phyloP scores from a whole-genome alignment of 1,140 invertebrate genomes.

The Bicyclus anynana region DNA sequence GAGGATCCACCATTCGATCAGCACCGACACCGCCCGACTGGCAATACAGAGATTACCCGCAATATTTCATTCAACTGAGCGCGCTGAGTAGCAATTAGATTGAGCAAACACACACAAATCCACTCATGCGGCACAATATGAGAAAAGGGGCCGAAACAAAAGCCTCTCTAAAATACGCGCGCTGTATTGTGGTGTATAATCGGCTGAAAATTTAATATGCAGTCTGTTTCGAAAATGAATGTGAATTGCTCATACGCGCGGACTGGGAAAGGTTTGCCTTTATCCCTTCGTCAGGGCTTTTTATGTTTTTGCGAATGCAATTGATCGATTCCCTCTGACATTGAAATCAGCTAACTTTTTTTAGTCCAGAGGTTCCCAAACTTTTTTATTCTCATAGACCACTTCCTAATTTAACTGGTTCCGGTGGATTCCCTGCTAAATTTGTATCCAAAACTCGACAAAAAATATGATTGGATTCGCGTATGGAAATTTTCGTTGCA shows the following conservation, averaged over 20 bases:
- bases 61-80: slow-evolving; percentile 53
- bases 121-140: slow-evolving; percentile 64
- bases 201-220: slow-evolving; percentile 29
- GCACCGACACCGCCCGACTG: neutral
- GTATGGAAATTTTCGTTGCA: too few relatives aligned
- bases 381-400: too few relatives aligned
- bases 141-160: slow-evolving; percentile 49
- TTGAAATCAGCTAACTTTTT: neutral
- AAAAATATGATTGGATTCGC: too few relatives aligned
- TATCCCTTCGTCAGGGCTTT: neutral
- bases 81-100: slow-evolving; percentile 71
- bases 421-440: too few relatives aligned
- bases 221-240: slow-evolving; percentile 21
- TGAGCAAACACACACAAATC: slow-evolving; percentile 52
- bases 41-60: slow-evolving; percentile 3
- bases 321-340: neutral
- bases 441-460: too few relatives aligned
- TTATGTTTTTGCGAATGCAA: neutral
- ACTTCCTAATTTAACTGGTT: too few relatives aligned
- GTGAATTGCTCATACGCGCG: neutral
- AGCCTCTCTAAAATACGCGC: slow-evolving; percentile 28
- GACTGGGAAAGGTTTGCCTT: neutral
- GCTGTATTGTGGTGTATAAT: slow-evolving; percentile 29
- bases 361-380: too few relatives aligned
- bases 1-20: neutral